Conservation (phyloP, 2,113 vertebrate genomes). For the Cephalopterus ornatus region DNA sequence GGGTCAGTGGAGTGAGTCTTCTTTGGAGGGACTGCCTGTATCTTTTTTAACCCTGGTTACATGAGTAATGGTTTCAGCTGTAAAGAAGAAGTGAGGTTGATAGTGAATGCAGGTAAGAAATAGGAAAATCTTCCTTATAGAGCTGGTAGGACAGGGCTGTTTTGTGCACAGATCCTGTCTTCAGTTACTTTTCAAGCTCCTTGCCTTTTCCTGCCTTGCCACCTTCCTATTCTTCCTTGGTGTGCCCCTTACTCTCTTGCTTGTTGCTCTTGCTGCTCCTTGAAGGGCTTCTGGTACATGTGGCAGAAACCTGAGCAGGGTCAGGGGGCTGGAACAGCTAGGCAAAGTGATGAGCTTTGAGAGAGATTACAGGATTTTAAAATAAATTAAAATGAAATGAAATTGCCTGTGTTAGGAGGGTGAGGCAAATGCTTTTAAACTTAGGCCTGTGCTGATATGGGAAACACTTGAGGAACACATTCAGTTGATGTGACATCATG, state of each 20-base stretch:
- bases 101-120: background rate
- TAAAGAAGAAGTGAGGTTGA: background rate
- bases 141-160: background rate
- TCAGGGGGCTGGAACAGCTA: background rate
- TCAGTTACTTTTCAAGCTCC: background rate
- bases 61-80: background rate
- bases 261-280: background rate
- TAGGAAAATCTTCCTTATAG: background rate
- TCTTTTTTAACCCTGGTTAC: background rate
- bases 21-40: background rate
- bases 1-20: background rate
- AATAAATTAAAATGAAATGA: background rate
- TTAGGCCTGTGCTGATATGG: background rate
- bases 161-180: background rate
- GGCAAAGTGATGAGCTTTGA: background rate
- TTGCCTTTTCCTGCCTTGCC: background rate
- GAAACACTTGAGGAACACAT: background rate
- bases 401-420: background rate
- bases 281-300: background rate
- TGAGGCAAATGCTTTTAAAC: background rate
- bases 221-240: background rate
- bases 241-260: rapidly evolving
- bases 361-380: background rate
- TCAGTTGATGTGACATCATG: background rate
- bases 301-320: background rate